A percentile compares a stretch with the other conserved stretches of the same genome.
These are phyloP conservation scores for Acleris emargana DNA, from an alignment of 2,888 invertebrate species.

Conservation along the genomic window DNA sequence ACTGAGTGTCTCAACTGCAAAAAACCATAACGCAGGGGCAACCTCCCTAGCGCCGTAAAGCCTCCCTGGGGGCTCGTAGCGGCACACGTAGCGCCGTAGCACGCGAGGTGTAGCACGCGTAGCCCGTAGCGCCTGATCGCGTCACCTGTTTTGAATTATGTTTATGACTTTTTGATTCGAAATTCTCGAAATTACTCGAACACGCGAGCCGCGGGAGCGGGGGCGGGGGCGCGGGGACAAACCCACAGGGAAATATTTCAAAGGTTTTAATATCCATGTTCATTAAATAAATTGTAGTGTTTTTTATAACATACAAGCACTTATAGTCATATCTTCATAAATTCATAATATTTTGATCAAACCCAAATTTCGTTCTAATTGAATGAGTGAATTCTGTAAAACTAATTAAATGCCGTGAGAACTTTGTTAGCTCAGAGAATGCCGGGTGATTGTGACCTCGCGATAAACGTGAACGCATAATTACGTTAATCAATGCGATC, in stretches of 20 bases:
- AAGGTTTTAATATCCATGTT: background rate
- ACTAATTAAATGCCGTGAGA: no score
- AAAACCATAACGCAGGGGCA: background rate
- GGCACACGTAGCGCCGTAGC: conserved; percentile 3
- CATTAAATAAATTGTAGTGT: background rate
- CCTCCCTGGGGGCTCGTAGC: background rate
- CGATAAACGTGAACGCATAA: no score
- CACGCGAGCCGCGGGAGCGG: background rate
- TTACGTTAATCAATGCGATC: no score
- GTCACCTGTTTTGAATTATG: background rate
- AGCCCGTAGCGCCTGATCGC: background rate
- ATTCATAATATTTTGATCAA: no score
- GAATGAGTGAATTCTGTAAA: no score
- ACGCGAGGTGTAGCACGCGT: conserved; percentile 7
- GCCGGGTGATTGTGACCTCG: no score
- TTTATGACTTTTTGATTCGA: conserved; percentile 1
- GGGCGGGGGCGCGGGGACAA: background rate
- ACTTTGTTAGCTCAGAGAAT: no score
- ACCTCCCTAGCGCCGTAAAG: background rate
- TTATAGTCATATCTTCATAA: no score
- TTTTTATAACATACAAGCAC: no score
- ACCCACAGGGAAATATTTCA: background rate
- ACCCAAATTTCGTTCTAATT: no score
- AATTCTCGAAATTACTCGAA: background rate
- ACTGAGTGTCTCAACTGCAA: no score